Conservation (phyloP, 2,797 vertebrate species). For the Myotis daubentonii region DNA sequence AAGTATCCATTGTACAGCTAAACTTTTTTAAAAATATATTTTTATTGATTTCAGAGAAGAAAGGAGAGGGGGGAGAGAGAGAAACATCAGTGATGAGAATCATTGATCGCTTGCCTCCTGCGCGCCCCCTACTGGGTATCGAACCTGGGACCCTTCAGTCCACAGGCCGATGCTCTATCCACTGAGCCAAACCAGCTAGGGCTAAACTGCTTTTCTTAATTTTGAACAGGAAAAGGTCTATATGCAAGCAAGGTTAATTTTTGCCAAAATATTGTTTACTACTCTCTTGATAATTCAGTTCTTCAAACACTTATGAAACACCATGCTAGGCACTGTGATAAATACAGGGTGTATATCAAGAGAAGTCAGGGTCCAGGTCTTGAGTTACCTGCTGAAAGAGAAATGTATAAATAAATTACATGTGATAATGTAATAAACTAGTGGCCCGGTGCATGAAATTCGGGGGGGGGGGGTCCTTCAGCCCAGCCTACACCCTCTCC, state of each 20-base stretch:
- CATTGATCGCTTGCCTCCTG: too few species aligned
- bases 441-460: too few species aligned
- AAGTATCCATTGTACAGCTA: background rate
- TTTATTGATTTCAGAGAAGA: too few species aligned
- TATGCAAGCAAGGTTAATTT: background rate
- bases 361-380: background rate
- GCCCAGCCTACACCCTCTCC: too few species aligned
- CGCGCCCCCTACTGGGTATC: too few species aligned
- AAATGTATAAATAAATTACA: background rate
- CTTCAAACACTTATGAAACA: background rate
- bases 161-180: too few species aligned
- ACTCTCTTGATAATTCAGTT: background rate
- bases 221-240: background rate
- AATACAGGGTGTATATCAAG: background rate
- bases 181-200: background rate
- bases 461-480: too few species aligned
- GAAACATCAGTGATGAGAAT: too few species aligned
- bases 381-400: background rate
- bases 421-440: background rate
- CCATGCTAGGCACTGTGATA: background rate
- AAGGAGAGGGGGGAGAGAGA: too few species aligned
- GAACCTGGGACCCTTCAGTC: too few species aligned
- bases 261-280: background rate
- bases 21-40: too few species aligned
- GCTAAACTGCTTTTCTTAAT: background rate